These are phyloP conservation scores for Myxocyprinus asiaticus DNA, from an alignment of 2,113 vertebrate species.

Conservation along the genomic window DNA sequence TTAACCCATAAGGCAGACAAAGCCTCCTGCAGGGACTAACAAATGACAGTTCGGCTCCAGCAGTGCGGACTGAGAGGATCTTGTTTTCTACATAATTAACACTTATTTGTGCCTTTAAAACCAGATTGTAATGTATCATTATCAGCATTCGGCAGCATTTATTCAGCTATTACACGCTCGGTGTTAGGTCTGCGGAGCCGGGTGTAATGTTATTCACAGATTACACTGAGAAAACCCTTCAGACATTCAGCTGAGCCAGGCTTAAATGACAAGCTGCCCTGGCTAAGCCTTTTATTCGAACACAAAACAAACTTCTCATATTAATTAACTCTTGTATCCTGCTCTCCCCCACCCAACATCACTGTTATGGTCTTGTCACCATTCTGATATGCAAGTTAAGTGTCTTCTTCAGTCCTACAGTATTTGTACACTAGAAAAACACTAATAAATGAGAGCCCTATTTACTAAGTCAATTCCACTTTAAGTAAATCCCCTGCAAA, in stretches of 20 bases:
- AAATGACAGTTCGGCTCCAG: slow-evolving; percentile 71
- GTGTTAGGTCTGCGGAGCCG: slow-evolving; percentile 77
- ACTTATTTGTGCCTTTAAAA: slow-evolving; percentile 59
- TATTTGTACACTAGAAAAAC: slow-evolving; percentile 62
- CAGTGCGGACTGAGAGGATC: slow-evolving; percentile 80
- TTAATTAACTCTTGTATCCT: slow-evolving; percentile 81
- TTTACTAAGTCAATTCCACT: slow-evolving; percentile 80
- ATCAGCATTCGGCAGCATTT: slow-evolving; percentile 86
- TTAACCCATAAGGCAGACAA: slow-evolving; percentile 89
- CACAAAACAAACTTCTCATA: slow-evolving; percentile 86
- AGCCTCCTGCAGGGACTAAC: slow-evolving; percentile 82
- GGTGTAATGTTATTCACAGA: slow-evolving; percentile 87
- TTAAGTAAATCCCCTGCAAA: slow-evolving; percentile 74
- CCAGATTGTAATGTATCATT: slow-evolving; percentile 90
- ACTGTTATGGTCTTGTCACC: slow-evolving; percentile 54
- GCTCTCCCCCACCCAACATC: slow-evolving; percentile 54
- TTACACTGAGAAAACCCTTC: slow-evolving; percentile 86
- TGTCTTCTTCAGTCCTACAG: slow-evolving; percentile 67
- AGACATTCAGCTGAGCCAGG: slow-evolving; percentile 81
- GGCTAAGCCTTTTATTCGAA: slow-evolving; percentile 76
- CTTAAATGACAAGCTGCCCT: slow-evolving; percentile 83
- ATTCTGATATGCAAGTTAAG: slow-evolving; percentile 68
- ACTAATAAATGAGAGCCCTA: slow-evolving; percentile 72
- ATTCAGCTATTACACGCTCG: slow-evolving; percentile 82
- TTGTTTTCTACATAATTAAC: slow-evolving; percentile 63